Percentiles rank a stretch among this genome's conserved stretches.
These are phyloP conservation scores for Chaetops frenatus DNA, from an alignment of 2,113 vertebrate genomes.

Conservation along the genomic window DNA sequence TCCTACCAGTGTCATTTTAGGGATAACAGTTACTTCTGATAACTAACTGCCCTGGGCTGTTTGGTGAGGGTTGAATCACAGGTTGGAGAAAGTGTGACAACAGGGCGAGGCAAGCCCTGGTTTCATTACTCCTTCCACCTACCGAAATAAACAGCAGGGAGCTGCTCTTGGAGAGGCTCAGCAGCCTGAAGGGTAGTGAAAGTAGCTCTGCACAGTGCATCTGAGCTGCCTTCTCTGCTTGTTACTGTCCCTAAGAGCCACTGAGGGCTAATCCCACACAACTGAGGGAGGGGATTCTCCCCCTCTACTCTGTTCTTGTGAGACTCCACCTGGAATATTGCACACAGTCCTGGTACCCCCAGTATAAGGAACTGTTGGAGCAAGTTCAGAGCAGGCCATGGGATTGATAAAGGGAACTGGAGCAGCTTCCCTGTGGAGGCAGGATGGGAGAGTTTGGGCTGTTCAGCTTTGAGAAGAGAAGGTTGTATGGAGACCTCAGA, in stretches of 20 bases:
- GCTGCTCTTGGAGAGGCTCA: conserved; percentile 24
- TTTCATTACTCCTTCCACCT: conserved; percentile 29
- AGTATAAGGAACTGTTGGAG: not conserved
- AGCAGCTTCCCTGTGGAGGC: not conserved
- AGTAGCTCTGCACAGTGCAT: conserved; percentile 5
- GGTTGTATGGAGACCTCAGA: not conserved
- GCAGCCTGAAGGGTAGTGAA: conserved; percentile 20
- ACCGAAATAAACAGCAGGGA: conserved; percentile 34
- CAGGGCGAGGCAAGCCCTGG: not conserved
- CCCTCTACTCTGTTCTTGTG: not conserved
- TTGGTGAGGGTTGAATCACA: not conserved
- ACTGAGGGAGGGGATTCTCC: not conserved
- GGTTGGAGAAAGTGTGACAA: not conserved
- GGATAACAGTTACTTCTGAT: not conserved
- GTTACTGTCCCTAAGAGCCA: not conserved
- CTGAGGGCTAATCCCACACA: not conserved
- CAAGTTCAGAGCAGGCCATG: not conserved
- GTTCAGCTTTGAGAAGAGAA: not conserved
- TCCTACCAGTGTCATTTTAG: not conserved
- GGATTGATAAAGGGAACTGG: not conserved
- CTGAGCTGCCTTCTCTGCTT: conserved; percentile 22
- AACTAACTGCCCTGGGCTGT: not conserved
- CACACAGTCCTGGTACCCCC: not conserved
- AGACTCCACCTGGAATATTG: not conserved
- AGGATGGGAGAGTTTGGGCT: not conserved